Evolutionary conservation across 2,797 vertebrate species (phyloP), one percentile per base, ranked within the genome.

Genomic region (Aplochiton taeniatus): DNA sequence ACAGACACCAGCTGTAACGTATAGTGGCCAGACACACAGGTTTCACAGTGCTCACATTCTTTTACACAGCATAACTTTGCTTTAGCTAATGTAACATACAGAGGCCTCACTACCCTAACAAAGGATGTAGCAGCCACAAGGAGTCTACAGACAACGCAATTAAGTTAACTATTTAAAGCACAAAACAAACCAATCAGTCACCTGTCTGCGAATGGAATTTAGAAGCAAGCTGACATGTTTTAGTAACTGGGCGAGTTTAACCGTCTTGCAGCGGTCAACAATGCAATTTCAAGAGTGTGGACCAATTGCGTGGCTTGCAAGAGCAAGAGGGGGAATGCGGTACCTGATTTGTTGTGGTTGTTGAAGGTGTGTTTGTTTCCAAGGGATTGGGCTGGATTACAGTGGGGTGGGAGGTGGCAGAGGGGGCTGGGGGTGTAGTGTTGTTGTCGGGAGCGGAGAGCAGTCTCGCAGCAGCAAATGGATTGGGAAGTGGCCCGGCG

Each of bases 381-480:
- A 10, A 18, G 4, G 12, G 46, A 66, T 58, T 58, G 47, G 42
- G 57, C 60, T 46, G 9, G 6, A 4, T 18, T 52, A 18, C 12
- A 11, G 41, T n/a, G 61, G 19, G 19, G 19, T 8, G 57, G 46
- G 12, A 14, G 45, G 12, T 0, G 58, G 48, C 6, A 31, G 19
- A 11, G 19, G 57, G 46, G 12, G 19, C 17, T n/a, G 0, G 58
- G 47, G 62, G 8, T 31, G 44, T 11, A 9, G 16, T 60, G 19
- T 60, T 46, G 18, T 60, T 48, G 52, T 65, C 13, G 43, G 63
- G 63, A 56, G 14, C 20, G 58, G n/a, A 53, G 49, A 41, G 41
- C 50, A 11, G 57, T 58, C 42, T 46, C 11, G 20, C 63, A 31
- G 52, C 42, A 55, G 44, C 45, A 62, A 69, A 69, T 50, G 66